phyloP scores from a whole-genome alignment of 1,140 invertebrate genomes.

The Akabosia matsudoensis region DNA sequence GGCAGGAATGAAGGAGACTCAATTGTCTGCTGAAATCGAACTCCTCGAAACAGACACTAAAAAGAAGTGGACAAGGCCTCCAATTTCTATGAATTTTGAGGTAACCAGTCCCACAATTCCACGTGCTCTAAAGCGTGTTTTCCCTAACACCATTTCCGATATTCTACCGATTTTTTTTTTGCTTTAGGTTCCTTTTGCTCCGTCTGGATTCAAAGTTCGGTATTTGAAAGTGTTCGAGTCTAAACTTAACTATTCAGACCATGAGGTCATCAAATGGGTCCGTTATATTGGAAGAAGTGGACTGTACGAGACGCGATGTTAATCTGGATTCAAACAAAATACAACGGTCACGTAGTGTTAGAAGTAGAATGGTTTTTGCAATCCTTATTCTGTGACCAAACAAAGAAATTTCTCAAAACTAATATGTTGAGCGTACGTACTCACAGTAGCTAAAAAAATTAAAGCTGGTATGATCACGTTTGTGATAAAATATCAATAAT shows the following conservation, averaged over 20 bases:
- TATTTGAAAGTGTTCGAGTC: constrained; percentile 99
- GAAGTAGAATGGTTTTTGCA: background rate
- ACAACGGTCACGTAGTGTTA: background rate
- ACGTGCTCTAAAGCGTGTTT: background rate
- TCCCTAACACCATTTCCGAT: background rate
- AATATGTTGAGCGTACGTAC: no score
- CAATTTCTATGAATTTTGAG: constrained; percentile 99
- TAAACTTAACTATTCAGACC: constrained; percentile 99
- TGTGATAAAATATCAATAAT: no score
- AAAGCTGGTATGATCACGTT: no score
- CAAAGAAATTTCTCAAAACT: no score
- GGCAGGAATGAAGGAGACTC: constrained; percentile 99
- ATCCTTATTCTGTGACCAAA: no score
- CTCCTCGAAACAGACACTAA: constrained; percentile 97
- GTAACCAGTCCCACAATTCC: no score
- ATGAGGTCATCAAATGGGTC: constrained; percentile 99
- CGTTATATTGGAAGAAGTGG: constrained; percentile 98
- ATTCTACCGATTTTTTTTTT: constrained; percentile 44
- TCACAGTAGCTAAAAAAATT: no score
- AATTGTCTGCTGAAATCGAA: constrained; percentile 98
- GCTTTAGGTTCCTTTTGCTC: constrained; percentile 82
- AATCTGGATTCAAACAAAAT: constrained; percentile 47
- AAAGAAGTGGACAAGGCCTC: constrained; percentile 99
- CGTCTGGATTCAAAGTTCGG: constrained; percentile 96
- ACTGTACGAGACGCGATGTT: constrained; percentile 98